Evolutionary conservation across 92 coral and sea anemone species (phyloP).

Genomic region (Parazoanthus atlanticus): DNA sequence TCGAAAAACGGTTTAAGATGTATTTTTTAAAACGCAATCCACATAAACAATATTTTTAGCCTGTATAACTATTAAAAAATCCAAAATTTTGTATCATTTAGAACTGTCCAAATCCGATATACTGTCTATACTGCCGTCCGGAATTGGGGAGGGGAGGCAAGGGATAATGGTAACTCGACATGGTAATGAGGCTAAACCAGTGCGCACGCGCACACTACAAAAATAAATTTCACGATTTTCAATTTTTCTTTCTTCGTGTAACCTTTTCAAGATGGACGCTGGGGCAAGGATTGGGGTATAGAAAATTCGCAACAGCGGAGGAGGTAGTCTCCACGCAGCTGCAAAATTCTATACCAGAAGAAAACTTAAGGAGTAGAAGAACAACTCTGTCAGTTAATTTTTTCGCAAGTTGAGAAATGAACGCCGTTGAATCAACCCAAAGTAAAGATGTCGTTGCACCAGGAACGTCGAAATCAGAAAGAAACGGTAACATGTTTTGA

Average conservation of each 20-base stretch:
- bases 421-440: conserved; percentile 25
- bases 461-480: conserved; percentile 22
- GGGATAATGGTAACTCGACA: conserved; percentile 25
- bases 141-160: neutral
- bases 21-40: too few species aligned
- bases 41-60: too few species aligned
- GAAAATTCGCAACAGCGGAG: conserved; percentile 11
- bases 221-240: conserved; percentile 39
- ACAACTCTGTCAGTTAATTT: neutral
- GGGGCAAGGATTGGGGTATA: conserved; percentile 17
- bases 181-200: conserved; percentile 2
- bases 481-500: conserved; percentile 30
- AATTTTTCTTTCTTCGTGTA: conserved; percentile 36
- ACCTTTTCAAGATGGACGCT: conserved; percentile 38
- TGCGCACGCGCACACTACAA: conserved; percentile 43
- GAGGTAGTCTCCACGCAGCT: conserved; percentile 34
- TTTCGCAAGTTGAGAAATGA: neutral
- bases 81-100: too few species aligned
- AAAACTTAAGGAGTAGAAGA: conserved; percentile 6
- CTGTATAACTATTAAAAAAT: too few species aligned
- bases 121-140: too few species aligned
- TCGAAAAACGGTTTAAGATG: too few species aligned
- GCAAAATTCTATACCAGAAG: conserved; percentile 27
- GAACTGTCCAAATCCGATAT: too few species aligned
- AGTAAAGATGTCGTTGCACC: conserved; percentile 27